A percentile compares a stretch with the other conserved stretches of the same genome.
These are phyloP conservation scores for Kryptolebias marmoratus DNA, from an alignment of 2,113 vertebrate genomes.

Conservation along the genomic window DNA sequence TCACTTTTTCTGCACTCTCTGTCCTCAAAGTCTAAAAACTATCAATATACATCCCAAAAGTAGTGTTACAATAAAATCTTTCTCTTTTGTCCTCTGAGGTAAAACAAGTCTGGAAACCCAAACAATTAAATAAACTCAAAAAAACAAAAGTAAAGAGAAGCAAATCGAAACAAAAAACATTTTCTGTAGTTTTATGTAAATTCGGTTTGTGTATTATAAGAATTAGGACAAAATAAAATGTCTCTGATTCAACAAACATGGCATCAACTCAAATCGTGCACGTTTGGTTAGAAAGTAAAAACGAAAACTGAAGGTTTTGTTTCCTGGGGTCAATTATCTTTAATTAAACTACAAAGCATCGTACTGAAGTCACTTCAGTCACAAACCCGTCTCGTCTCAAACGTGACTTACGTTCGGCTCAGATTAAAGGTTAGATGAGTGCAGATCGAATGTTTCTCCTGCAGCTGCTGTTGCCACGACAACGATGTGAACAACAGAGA, in stretches of 20 bases:
- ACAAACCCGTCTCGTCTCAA: too few relatives aligned
- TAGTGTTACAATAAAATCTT: conserved; percentile 9
- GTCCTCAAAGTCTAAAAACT: not conserved
- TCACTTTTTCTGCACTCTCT: not conserved
- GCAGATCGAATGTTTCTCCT: too few relatives aligned
- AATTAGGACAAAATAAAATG: too few relatives aligned
- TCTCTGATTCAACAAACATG: not conserved
- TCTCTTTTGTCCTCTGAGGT: not conserved
- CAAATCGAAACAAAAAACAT: not conserved
- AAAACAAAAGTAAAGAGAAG: too few relatives aligned
- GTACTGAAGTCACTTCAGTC: too few relatives aligned
- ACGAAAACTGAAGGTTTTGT: too few relatives aligned
- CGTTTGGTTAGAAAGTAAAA: too few relatives aligned
- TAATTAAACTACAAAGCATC: too few relatives aligned
- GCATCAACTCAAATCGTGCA: not conserved
- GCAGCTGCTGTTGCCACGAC: too few relatives aligned
- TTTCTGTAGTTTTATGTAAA: not conserved
- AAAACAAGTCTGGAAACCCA: not conserved
- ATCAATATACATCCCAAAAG: conserved; percentile 14
- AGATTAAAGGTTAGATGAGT: too few relatives aligned
- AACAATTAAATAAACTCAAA: not conserved
- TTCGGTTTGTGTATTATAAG: not conserved
- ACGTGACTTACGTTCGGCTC: too few relatives aligned
- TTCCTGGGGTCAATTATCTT: too few relatives aligned
- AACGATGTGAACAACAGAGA: not conserved